phyloP scores from a whole-genome alignment of 1,140 invertebrate genomes.

The Heliconius melpomene region DNA sequence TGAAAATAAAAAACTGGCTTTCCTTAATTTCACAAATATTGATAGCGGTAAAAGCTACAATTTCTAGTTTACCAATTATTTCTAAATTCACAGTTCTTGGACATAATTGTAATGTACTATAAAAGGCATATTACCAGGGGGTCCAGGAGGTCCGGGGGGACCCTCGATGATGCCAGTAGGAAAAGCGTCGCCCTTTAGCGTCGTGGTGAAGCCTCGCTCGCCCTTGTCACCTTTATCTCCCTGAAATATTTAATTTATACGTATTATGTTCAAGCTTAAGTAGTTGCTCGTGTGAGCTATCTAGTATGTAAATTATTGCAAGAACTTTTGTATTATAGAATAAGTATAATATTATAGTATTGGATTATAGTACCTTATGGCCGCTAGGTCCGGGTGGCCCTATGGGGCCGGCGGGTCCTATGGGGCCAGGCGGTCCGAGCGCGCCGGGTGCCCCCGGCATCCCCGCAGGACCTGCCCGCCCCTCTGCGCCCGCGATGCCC shows the following conservation, averaged over 20 bases:
- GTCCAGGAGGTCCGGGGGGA: constrained; percentile 94
- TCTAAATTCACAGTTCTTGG: background rate
- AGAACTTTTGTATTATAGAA: no score
- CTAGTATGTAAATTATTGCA: background rate
- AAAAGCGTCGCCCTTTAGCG: constrained; percentile 93
- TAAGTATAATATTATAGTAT: no score
- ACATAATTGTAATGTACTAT: background rate
- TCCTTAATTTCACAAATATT: background rate
- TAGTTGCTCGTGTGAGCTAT: background rate
- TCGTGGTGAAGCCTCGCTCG: constrained; percentile 93
- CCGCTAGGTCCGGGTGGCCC: constrained; percentile 85
- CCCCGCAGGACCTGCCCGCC: constrained; percentile 88
- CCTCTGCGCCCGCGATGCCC: constrained; percentile 91
- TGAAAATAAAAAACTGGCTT: background rate
- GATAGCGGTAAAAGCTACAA: background rate
- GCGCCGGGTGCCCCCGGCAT: constrained; percentile 86
- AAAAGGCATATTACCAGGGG: constrained; percentile 84
- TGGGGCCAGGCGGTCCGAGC: constrained; percentile 83
- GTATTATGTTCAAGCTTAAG: background rate
- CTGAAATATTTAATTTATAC: constrained; percentile 78
- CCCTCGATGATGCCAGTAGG: constrained; percentile 96
- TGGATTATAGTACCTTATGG: constrained; percentile 83
- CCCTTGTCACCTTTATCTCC: constrained; percentile 95
- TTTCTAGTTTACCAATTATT: background rate
- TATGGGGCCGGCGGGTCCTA: constrained; percentile 86